Percentiles rank a stretch among this genome's conserved stretches.
Evolutionary conservation across 2,888 invertebrate genomes (phyloP).

Genomic region (Phalera bucephala): DNA sequence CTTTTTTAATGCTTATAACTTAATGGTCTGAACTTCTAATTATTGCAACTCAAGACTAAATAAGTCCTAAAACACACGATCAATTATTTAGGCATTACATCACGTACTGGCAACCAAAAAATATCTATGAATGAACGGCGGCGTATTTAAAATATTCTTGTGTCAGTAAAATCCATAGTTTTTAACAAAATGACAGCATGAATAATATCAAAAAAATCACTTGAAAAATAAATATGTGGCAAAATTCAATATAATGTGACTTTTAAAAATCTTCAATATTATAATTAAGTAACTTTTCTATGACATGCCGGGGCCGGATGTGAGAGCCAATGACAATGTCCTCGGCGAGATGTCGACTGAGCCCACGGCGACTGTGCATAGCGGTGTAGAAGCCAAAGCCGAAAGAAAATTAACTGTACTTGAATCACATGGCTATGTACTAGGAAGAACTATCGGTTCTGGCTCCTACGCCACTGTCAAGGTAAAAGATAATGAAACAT

Average conservation of each 20-base stretch:
- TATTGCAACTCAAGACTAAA: no score
- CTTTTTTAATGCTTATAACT: no score
- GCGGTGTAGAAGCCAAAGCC: slow-evolving; percentile 66
- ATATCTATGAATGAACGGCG: slow-evolving; percentile 29
- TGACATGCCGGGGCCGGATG: slow-evolving; percentile 82
- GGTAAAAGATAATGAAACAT: slow-evolving; percentile 59
- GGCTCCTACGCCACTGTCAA: slow-evolving; percentile 93
- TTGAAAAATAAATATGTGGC: slow-evolving; percentile 61
- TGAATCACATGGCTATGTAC: slow-evolving; percentile 89
- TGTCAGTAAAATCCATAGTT: slow-evolving; percentile 40
- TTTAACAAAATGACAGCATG: slow-evolving; percentile 70
- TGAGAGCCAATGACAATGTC: slow-evolving; percentile 76
- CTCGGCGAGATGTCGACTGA: slow-evolving; percentile 76
- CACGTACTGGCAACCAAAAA: slow-evolving; percentile 31
- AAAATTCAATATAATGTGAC: slow-evolving; percentile 72
- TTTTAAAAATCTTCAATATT: slow-evolving; percentile 48
- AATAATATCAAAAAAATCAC: slow-evolving; percentile 53
- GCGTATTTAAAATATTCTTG: slow-evolving; percentile 48
- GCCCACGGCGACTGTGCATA: slow-evolving; percentile 71
- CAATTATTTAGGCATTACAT: no score
- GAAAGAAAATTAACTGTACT: slow-evolving; percentile 85
- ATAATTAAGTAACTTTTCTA: slow-evolving; percentile 59
- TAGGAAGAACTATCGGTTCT: slow-evolving; percentile 90
- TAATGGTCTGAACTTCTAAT: no score
- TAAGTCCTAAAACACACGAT: no score